Conservation (phyloP, 2,113 vertebrate species). For the Atrichornis clamosus region DNA sequence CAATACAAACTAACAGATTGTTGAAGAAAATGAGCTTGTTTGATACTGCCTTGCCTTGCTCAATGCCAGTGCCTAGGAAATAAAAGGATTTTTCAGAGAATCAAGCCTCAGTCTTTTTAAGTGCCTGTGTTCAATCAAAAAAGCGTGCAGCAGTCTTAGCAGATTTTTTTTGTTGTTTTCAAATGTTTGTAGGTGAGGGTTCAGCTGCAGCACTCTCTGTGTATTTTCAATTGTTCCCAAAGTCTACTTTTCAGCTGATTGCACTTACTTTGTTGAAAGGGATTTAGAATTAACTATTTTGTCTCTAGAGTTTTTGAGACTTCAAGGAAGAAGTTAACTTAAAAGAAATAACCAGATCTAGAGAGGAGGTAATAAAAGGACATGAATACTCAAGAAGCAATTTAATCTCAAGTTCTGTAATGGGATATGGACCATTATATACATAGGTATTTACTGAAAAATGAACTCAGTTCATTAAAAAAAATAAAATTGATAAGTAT, state of each 20-base stretch:
- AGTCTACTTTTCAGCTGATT: neutral
- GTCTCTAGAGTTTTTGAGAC: neutral
- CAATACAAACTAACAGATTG: neutral
- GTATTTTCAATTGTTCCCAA: neutral
- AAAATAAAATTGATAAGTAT: neutral
- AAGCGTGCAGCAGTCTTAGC: neutral
- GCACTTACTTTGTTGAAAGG: neutral
- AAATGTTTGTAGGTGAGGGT: neutral
- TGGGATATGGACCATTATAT: neutral
- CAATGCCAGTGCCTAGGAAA: neutral
- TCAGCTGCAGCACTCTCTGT: neutral
- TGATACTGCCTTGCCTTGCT: neutral
- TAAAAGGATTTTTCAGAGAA: neutral
- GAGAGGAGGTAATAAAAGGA: neutral
- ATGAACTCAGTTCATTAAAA: rapidly evolving
- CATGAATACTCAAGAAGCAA: neutral
- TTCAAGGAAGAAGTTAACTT: neutral
- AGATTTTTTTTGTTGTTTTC: neutral
- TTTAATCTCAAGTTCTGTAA: neutral
- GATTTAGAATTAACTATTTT: neutral
- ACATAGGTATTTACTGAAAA: neutral
- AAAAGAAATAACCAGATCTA: neutral
- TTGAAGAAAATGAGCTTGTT: neutral
- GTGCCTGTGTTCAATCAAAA: neutral
- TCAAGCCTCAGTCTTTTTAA: neutral